Evolutionary conservation across 2,113 vertebrate species (phyloP).

Genomic region (Romanogobio albipinnatus): DNA sequence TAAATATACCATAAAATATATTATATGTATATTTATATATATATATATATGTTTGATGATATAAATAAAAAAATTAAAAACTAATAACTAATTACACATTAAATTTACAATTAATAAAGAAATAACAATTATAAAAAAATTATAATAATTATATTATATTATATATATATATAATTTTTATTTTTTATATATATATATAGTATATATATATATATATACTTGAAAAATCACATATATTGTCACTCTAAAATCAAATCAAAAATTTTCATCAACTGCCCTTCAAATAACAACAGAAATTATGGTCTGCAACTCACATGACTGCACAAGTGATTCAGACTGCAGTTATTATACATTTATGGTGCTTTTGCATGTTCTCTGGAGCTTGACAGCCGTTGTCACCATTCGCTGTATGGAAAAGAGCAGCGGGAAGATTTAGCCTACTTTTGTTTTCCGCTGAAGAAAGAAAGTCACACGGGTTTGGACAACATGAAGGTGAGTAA

Average conservation of each 20-base stretch:
- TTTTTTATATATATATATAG: background rate
- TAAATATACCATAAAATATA: too few relatives aligned
- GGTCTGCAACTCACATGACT: background rate
- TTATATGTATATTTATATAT: background rate
- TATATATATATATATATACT: too few relatives aligned
- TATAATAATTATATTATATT: too few relatives aligned
- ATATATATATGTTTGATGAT: background rate
- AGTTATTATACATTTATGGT: background rate
- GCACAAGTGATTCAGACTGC: background rate
- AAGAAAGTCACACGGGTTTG: background rate
- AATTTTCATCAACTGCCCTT: background rate
- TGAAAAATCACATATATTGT: too few relatives aligned
- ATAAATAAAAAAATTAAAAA: too few relatives aligned
- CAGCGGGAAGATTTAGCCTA: slow-evolving; percentile 2
- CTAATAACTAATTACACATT: too few relatives aligned
- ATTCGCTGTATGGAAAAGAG: background rate
- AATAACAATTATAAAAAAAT: too few relatives aligned
- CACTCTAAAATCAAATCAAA: too few relatives aligned
- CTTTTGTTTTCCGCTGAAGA: background rate
- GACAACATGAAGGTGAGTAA: background rate
- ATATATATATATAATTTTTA: background rate
- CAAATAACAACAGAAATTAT: background rate
- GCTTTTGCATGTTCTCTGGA: background rate
- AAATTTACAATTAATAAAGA: background rate
- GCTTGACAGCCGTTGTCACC: background rate